These are phyloP conservation scores for Poecilia wingei DNA, from an alignment of 2,797 vertebrate species.

Conservation along the genomic window DNA sequence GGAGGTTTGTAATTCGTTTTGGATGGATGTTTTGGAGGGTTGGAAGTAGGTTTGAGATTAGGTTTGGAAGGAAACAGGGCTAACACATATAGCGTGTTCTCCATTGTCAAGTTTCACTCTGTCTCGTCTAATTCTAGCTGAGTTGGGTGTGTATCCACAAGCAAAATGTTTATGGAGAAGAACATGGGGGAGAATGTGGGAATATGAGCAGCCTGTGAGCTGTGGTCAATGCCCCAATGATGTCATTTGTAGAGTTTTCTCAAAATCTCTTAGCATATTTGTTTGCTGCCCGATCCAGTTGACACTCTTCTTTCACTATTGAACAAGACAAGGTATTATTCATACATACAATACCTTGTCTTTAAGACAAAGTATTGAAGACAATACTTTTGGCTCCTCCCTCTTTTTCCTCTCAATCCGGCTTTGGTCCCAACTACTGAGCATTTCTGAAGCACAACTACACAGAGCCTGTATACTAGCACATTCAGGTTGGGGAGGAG, in stretches of 20 bases:
- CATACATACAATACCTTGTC: too few relatives aligned
- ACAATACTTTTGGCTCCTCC: conserved; percentile 30
- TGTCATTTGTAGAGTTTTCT: background rate
- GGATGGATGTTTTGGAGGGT: too few relatives aligned
- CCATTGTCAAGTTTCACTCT: background rate
- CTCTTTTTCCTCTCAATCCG: too few relatives aligned
- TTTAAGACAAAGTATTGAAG: too few relatives aligned
- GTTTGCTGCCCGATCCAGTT: background rate
- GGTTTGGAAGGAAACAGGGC: background rate
- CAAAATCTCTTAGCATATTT: background rate
- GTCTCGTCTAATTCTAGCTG: background rate
- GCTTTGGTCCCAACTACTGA: conserved; percentile 42
- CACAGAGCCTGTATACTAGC: conserved; percentile 62
- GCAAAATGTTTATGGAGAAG: background rate
- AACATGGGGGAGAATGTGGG: too few relatives aligned
- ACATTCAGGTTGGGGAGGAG: conserved; percentile 54
- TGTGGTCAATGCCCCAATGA: background rate
- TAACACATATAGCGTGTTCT: background rate
- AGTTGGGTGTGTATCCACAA: background rate
- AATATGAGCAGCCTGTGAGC: background rate
- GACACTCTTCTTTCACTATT: background rate
- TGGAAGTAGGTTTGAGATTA: too few relatives aligned
- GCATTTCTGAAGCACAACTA: conserved; percentile 80
- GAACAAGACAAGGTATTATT: background rate
- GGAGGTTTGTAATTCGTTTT: too few relatives aligned